These are phyloP conservation scores for Chelonoidis abingdonii DNA, from an alignment of 2,113 vertebrate species.

Conservation along the genomic window DNA sequence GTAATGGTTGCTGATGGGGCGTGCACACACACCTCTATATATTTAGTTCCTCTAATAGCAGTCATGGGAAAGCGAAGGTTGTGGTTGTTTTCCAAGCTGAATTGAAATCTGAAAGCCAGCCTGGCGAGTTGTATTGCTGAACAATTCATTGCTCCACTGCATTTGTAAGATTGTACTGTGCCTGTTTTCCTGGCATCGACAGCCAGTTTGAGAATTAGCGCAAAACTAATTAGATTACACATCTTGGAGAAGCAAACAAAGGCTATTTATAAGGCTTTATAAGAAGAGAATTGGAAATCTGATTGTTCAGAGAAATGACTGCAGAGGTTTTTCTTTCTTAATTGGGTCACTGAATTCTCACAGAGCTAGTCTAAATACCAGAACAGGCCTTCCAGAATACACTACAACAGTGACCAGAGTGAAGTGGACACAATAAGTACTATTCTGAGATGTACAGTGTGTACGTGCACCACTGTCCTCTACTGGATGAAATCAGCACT, in stretches of 20 bases:
- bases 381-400: neutral
- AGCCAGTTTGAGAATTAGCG: constrained; percentile 22
- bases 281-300: neutral
- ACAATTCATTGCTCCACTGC: constrained; percentile 57
- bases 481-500: neutral
- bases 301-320: neutral
- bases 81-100: constrained; percentile 18
- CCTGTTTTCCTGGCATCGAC: neutral
- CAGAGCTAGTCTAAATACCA: neutral
- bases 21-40: neutral
- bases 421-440: neutral
- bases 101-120: constrained; percentile 45
- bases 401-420: neutral
- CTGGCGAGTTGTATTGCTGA: constrained; percentile 19
- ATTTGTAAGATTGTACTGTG: constrained; percentile 35
- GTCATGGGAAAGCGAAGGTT: constrained; percentile 21
- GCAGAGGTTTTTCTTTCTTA: neutral
- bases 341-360: neutral
- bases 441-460: neutral
- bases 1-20: neutral
- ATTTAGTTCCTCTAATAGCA: constrained; percentile 30
- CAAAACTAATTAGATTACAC: constrained; percentile 59
- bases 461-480: neutral
- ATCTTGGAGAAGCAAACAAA: constrained; percentile 42
- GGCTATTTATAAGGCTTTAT: constrained; percentile 26